A percentile compares a stretch with the other conserved stretches of the same genome.
phyloP scores from a whole-genome alignment of 64 coral and sea anemone species.

The Stichodactyla helianthus region DNA sequence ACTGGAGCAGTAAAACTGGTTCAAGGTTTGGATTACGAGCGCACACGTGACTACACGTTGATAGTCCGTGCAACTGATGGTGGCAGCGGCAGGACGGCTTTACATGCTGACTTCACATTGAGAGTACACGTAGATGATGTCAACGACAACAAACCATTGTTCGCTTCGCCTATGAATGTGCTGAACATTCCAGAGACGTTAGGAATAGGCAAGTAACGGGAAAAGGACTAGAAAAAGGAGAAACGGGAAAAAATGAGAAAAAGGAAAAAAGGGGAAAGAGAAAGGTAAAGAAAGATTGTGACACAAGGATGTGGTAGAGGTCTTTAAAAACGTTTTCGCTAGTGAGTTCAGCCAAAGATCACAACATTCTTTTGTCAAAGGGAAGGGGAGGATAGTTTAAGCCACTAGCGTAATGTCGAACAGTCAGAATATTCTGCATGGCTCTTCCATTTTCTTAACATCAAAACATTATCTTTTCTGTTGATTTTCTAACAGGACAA shows the following conservation, averaged over 20 bases:
- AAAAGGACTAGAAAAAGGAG: no score
- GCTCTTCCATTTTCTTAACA: no score
- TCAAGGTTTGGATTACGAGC: constrained; percentile 42
- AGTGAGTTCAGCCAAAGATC: no score
- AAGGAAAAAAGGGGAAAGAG: background rate
- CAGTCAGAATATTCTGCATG: no score
- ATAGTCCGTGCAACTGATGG: constrained; percentile 37
- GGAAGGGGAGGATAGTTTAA: no score
- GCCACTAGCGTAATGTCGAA: no score
- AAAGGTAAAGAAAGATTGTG: no score
- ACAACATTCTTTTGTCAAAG: no score
- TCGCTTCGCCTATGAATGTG: background rate
- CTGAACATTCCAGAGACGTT: constrained; percentile 28
- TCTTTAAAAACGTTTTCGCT: no score
- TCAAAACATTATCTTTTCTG: background rate
- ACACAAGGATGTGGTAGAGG: no score
- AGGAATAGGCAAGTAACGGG: constrained; percentile 12
- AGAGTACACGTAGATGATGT: constrained; percentile 43
- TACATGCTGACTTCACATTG: constrained; percentile 42
- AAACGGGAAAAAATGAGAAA: no score
- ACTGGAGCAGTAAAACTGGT: constrained; percentile 34
- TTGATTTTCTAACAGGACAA: constrained; percentile 26
- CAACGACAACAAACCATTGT: constrained; percentile 44
- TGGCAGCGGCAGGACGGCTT: background rate
- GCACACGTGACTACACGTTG: constrained; percentile 5